Evolutionary conservation across 2,888 invertebrate genomes (phyloP).

Genomic region (Ormyrus thymus): DNA sequence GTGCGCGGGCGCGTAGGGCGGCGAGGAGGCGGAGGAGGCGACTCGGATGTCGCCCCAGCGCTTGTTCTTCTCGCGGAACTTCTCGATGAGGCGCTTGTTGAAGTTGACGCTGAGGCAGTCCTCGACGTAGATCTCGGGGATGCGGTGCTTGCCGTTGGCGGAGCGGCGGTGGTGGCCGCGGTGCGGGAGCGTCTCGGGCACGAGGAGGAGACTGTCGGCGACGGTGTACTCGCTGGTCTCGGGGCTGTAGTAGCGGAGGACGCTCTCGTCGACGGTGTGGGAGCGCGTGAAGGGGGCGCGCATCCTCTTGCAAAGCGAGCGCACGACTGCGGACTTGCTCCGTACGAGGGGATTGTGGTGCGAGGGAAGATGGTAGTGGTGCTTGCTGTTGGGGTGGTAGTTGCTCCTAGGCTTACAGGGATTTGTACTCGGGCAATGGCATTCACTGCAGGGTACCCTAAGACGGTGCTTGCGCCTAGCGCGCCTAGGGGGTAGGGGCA

Average conservation of each 20-base stretch:
- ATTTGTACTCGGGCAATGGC: conserved; percentile 70
- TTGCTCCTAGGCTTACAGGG: conserved; percentile 66
- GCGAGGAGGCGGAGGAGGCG: conserved; percentile 45
- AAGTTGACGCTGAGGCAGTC: conserved; percentile 69
- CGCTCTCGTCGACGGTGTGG: conserved; percentile 73
- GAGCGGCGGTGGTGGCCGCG: neutral
- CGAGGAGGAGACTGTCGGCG: conserved; percentile 68
- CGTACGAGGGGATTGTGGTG: conserved; percentile 73
- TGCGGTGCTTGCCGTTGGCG: conserved; percentile 62
- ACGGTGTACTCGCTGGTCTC: conserved; percentile 70
- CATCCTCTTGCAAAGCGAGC: conserved; percentile 74
- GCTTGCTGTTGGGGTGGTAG: conserved; percentile 54
- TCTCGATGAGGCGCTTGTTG: conserved; percentile 67
- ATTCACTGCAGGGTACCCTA: conserved; percentile 75
- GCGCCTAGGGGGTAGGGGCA: conserved; percentile 74
- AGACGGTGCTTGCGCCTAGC: conserved; percentile 75
- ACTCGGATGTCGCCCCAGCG: conserved; percentile 58
- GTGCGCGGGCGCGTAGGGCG: conserved; percentile 34
- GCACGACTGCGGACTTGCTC: conserved; percentile 75
- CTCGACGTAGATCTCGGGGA: conserved; percentile 71
- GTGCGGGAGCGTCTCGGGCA: conserved; percentile 45
- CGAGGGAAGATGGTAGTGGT: conserved; percentile 58
- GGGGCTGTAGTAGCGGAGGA: conserved; percentile 67
- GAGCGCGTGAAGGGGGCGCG: conserved; percentile 73
- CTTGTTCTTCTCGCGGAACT: conserved; percentile 63